Percentiles rank a stretch among this genome's conserved stretches.
phyloP scores from a whole-genome alignment of 1,140 invertebrate species.

The Lordiphosa mommai region DNA sequence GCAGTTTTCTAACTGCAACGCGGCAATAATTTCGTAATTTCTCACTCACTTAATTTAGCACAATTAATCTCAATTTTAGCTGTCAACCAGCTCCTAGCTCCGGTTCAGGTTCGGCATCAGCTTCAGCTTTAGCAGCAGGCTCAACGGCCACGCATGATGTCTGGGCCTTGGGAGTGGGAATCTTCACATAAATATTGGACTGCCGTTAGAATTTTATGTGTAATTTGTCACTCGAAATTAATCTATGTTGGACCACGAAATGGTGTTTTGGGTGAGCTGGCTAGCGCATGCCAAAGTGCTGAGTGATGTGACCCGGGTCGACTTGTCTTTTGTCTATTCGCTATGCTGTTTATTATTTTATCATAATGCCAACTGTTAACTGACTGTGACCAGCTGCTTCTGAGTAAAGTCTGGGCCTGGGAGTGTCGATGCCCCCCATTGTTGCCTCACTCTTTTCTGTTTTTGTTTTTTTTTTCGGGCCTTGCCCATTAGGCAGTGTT shows the following conservation, averaged over 20 bases:
- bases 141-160: constrained; percentile 24
- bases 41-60: constrained; percentile 75
- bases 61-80: constrained; percentile 75
- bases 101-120: constrained; percentile 39
- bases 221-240: constrained; percentile 75
- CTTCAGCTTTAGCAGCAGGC: constrained; percentile 35
- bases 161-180: constrained; percentile 41
- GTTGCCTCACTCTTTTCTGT: constrained; percentile 33
- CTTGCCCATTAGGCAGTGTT: constrained; percentile 55
- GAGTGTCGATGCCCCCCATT: constrained; percentile 38
- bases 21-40: constrained; percentile 74
- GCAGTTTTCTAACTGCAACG: constrained; percentile 65
- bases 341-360: constrained; percentile 56
- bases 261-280: constrained; percentile 23
- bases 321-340: constrained; percentile 31
- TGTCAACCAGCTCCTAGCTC: constrained; percentile 46
- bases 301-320: constrained; percentile 19
- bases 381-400: constrained; percentile 61
- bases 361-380: constrained; percentile 70
- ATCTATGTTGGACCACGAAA: constrained; percentile 41
- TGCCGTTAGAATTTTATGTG: constrained; percentile 67
- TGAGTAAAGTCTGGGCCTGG: constrained; percentile 5
- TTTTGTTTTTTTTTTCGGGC: constrained; percentile 28
- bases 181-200: constrained; percentile 68
- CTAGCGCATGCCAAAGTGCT: constrained; percentile 31